Base-by-base conservation (phyloP, 2,113 vertebrate species). In the Chaetodon trifascialis region DNA sequence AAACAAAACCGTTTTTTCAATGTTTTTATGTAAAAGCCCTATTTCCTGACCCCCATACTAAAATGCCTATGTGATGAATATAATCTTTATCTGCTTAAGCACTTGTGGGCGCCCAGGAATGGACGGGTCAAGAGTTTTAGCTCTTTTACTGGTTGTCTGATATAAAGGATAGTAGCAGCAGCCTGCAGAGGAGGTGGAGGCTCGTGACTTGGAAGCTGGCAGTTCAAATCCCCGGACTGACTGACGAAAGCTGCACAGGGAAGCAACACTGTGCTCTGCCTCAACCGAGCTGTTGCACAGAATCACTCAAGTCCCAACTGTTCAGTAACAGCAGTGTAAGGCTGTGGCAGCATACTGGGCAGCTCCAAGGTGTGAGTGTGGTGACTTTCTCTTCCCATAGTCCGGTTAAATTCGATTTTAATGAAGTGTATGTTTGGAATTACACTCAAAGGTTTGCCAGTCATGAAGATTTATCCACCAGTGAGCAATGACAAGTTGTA, bases 21-120 rank as follows among this genome's bases (percentile, higher is more conserved):
- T 90, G 42, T 80, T 76, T 89, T 88, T 79, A 92, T 86, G 70
- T 89, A 84, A 91, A 89, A 83, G 79, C 79, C 70, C 75, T 73
- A 56, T 84, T 86, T 80, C 58, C 73, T 83, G 78, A 86, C 83
- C 73, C 51, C 63, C 19, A 42, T 66, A 80, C 60, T 79, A 83
- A 88, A 91, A 88, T 80, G 79, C 40, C 83, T 81, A 47, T 78
- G 83, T 72, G 68, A 89, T 74, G 60, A 86, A 86, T 81, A 83
- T 85, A 86, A 86, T 86, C 88, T 89, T 86, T 86, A 91, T 90
- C 85, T 77, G 73, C 85, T 89, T 88, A 88, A 87, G 88, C 69
- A 86, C 80, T 91, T 88, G 85, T 87, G 78, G 78, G 84, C 12
- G 47, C 73, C 80, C 82, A 87, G 77, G 68, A 89, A 80, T 8